phyloP scores from a whole-genome alignment of 2,797 vertebrate genomes.

The Vultur gryphus region DNA sequence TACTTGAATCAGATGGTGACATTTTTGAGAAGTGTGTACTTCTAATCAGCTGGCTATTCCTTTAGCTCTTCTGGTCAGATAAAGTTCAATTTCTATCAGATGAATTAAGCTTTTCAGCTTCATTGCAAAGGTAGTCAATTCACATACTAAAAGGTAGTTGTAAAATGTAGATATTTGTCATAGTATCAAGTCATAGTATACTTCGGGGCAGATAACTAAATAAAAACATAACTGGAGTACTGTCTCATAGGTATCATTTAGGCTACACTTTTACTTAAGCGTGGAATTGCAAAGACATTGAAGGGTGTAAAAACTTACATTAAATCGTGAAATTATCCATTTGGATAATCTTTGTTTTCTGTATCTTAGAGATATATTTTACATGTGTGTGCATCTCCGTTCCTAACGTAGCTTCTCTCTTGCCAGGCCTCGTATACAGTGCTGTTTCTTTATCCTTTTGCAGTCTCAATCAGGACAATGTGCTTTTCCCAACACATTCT shows the following conservation, averaged over 20 bases:
- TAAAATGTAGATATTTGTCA: background rate
- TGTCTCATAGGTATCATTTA: background rate
- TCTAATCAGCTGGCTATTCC: background rate
- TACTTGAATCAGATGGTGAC: background rate
- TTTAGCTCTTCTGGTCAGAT: background rate
- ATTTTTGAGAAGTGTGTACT: background rate
- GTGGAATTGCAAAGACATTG: background rate
- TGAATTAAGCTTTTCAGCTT: background rate
- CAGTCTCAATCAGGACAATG: background rate
- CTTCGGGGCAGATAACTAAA: background rate
- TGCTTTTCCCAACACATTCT: background rate
- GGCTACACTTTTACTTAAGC: background rate
- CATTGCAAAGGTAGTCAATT: background rate
- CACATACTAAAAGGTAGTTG: background rate
- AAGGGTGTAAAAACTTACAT: background rate
- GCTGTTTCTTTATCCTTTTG: background rate
- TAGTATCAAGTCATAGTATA: background rate
- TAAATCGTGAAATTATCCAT: background rate
- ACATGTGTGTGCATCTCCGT: background rate
- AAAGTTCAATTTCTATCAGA: background rate
- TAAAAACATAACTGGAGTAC: background rate
- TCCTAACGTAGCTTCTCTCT: background rate
- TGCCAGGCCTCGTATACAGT: rapidly evolving
- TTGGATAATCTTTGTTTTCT: background rate
- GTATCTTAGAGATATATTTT: background rate